phyloP scores from a whole-genome alignment of 2,113 vertebrate species.

The Tragelaphus strepsiceros region DNA sequence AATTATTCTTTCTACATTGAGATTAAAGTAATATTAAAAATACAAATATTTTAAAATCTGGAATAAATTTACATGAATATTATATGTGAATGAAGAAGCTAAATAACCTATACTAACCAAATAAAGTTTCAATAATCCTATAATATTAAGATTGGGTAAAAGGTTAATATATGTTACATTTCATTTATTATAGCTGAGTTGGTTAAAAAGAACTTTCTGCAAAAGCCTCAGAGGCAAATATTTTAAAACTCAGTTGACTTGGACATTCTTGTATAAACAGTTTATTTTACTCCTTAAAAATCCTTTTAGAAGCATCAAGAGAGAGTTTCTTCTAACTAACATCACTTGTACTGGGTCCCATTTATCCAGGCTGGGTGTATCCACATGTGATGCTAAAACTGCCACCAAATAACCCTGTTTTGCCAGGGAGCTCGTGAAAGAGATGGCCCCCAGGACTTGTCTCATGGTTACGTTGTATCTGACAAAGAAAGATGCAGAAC shows the following conservation, averaged over 20 bases:
- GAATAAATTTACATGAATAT: not conserved
- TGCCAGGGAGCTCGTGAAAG: not conserved
- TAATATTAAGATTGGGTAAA: not conserved
- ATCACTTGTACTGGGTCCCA: not conserved
- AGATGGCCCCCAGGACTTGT: not conserved
- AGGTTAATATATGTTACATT: not conserved
- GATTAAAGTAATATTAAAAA: not conserved
- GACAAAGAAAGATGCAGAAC: not conserved
- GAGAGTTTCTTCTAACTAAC: not conserved
- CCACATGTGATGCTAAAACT: not conserved
- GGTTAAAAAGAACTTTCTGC: not conserved
- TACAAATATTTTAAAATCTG: not conserved
- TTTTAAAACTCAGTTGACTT: not conserved
- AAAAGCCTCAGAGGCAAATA: not conserved
- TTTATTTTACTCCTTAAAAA: not conserved
- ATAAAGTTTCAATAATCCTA: not conserved
- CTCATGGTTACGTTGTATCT: not conserved
- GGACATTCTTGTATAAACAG: not conserved
- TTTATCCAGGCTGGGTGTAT: not conserved
- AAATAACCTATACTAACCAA: not conserved
- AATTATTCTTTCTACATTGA: not conserved
- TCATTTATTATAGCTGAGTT: not conserved
- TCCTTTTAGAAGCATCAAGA: not conserved
- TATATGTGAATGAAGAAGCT: not conserved
- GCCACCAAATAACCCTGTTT: not conserved